Conservation (phyloP, 2,888 invertebrate genomes). For the Polyommatus iphigenia region DNA sequence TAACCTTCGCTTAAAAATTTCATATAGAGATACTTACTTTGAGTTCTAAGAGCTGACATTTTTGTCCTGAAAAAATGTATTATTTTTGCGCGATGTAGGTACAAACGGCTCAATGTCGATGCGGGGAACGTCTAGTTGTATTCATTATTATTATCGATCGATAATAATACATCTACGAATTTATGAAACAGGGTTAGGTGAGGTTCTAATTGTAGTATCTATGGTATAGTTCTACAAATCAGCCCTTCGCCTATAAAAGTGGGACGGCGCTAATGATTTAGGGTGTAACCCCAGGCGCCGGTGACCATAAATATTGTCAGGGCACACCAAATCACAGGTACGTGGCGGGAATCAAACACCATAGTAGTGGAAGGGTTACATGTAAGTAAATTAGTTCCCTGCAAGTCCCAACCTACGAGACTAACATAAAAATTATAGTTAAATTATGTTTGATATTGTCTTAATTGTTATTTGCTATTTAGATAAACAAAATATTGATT, state of each 20-base stretch:
- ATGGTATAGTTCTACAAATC: background rate
- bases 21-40: too few relatives aligned
- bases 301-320: slow-evolving; percentile 41
- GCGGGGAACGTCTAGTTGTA: background rate
- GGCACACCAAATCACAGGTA: slow-evolving; percentile 37
- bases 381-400: background rate
- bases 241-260: slow-evolving; percentile 50
- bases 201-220: background rate
- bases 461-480: background rate
- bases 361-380: background rate
- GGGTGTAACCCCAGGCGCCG: slow-evolving; percentile 44
- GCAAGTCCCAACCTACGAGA: background rate
- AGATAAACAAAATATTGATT: too few relatives aligned
- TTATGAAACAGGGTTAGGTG: background rate
- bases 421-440: background rate
- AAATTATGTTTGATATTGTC: background rate
- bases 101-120: background rate
- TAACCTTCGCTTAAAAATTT: too few relatives aligned
- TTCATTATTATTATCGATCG: background rate
- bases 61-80: too few relatives aligned
- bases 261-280: slow-evolving; percentile 58
- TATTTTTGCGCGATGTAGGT: too few relatives aligned
- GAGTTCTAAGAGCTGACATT: too few relatives aligned
- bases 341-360: slow-evolving; percentile 23
- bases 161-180: background rate